Evolutionary conservation across 2,113 vertebrate genomes (phyloP).

Genomic region (Chaetodon auriga): DNA sequence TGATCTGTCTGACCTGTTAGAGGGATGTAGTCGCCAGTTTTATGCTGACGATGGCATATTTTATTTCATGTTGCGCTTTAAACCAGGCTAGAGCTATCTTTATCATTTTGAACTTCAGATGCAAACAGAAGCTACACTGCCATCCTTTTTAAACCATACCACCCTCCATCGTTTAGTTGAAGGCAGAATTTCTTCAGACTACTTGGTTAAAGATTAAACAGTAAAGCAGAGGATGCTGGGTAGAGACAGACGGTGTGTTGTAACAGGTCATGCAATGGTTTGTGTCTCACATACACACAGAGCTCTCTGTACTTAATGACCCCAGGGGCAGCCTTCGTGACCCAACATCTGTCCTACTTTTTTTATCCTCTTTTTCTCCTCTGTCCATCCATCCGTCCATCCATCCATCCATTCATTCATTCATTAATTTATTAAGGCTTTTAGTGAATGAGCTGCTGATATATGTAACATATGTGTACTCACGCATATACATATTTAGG

Average conservation of each 20-base stretch:
- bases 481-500: conserved; percentile 21
- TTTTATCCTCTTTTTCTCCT: conserved; percentile 52
- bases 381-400: conserved; percentile 11
- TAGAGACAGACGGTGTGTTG: not conserved
- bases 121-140: not conserved
- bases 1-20: not conserved
- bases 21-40: not conserved
- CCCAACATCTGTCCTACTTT: conserved; percentile 64
- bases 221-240: not conserved
- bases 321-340: conserved; percentile 38
- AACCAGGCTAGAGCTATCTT: not conserved
- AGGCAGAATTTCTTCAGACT: not conserved
- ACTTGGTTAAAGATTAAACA: not conserved
- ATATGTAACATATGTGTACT: conserved; percentile 55
- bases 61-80: not conserved
- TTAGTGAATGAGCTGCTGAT: conserved; percentile 68
- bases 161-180: too few species aligned
- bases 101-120: not conserved
- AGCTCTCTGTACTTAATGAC: conserved; percentile 34
- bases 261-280: not conserved
- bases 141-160: too few species aligned
- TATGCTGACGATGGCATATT: not conserved
- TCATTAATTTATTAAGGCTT: conserved; percentile 65
- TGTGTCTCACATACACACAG: not conserved
- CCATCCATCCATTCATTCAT: too few species aligned